These are phyloP conservation scores for Teleopsis dalmanni DNA, from an alignment of 1,140 invertebrate species.

Conservation along the genomic window DNA sequence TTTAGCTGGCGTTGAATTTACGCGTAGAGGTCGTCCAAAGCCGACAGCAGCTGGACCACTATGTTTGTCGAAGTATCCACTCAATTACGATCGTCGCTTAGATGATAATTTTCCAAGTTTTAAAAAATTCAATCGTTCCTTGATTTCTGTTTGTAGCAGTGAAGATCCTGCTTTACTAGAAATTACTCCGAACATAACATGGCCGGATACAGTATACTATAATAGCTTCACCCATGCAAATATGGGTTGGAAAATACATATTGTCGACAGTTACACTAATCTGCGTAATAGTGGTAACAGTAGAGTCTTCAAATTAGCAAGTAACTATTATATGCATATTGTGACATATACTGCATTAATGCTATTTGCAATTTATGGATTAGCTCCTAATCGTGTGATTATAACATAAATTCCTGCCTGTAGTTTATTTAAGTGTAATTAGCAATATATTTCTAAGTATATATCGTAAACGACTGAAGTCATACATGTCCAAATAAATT, in stretches of 20 bases:
- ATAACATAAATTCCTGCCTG: too few species aligned
- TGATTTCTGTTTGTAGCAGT: constrained; percentile 59
- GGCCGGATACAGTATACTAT: constrained; percentile 90
- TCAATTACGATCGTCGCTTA: constrained; percentile 60
- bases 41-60: constrained; percentile 75
- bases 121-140: constrained; percentile 72
- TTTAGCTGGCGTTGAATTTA: constrained; percentile 79
- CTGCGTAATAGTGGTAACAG: constrained; percentile 18
- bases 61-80: constrained; percentile 61
- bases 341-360: too few species aligned
- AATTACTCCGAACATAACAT: constrained; percentile 80
- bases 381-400: too few species aligned
- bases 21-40: constrained; percentile 65
- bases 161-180: constrained; percentile 64
- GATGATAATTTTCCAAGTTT: constrained; percentile 73
- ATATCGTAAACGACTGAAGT: too few species aligned
- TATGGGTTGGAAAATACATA: constrained; percentile 85
- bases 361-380: too few species aligned
- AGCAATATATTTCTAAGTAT: too few species aligned
- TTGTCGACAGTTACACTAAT: constrained; percentile 62
- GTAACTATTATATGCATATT: too few species aligned
- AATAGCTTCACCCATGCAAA: constrained; percentile 86
- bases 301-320: too few species aligned
- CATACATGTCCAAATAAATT: too few species aligned
- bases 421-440: too few species aligned